Evolutionary conservation across 2,888 invertebrate genomes (phyloP).

Genomic region (Cremastinae sp.): DNA sequence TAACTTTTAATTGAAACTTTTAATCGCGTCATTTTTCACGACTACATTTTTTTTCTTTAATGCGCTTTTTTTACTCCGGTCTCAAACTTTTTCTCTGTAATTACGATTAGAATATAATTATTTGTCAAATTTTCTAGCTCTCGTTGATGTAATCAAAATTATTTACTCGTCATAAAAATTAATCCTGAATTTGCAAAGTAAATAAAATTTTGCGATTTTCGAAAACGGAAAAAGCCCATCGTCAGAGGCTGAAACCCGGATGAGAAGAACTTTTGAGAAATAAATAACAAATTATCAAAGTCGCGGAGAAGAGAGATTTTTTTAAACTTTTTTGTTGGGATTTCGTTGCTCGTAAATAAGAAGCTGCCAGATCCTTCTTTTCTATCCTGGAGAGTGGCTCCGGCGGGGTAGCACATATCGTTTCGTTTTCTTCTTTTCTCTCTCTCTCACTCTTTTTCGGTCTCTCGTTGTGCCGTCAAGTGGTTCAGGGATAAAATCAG

Average conservation of each 20-base stretch:
- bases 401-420: constrained; percentile 22
- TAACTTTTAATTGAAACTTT: too few species aligned
- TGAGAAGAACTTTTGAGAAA: constrained; percentile 57
- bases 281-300: constrained; percentile 69
- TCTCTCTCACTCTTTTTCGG: constrained; percentile 22
- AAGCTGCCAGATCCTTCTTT: constrained; percentile 56
- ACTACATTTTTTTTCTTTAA: too few species aligned
- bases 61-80: too few species aligned
- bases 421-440: constrained; percentile 18
- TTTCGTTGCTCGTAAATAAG: constrained; percentile 69
- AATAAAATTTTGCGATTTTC: constrained; percentile 5
- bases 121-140: too few species aligned
- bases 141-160: too few species aligned
- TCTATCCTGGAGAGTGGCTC: constrained; percentile 18
- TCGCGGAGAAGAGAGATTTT: constrained; percentile 30
- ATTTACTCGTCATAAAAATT: too few species aligned
- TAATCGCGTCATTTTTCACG: too few species aligned
- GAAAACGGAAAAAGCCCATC: constrained; percentile 19
- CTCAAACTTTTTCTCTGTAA: too few species aligned
- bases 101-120: too few species aligned
- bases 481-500: constrained; percentile 69
- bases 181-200: constrained; percentile 2
- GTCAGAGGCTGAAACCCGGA: constrained; percentile 21
- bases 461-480: constrained; percentile 45
- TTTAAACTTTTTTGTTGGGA: constrained; percentile 34